Base-by-base conservation (phyloP, 1,140 invertebrate species). In the Drosophila pallidifrons region DNA sequence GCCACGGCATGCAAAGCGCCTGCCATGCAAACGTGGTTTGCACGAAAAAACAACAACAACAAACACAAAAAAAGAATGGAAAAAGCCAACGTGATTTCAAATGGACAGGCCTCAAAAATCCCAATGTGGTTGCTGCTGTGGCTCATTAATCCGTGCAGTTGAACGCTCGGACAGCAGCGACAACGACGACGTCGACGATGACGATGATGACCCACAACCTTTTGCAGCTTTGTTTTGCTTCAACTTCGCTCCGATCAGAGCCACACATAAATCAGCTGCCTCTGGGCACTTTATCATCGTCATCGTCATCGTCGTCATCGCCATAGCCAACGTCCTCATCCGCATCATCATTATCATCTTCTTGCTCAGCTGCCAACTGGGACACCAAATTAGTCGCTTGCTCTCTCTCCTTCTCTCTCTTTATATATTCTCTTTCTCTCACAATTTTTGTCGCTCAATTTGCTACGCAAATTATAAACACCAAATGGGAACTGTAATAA, bases 71-170 rank as follows among this genome's bases (percentile, higher is more conserved):
- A 25, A 25, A 25, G 20, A 25, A 25, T 25, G 20, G 20, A 59
- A 15, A 41, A 49, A 58, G 63, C 54, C 69, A 72, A 70, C 64
- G 55, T 16, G 64, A 67, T 69, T 58, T 55, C 66, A 69, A 70
- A 46, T 70, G 59, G 63, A 58, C 70, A 67, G 70, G 35, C 67
- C 52, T 64, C 72, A 75, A 75, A 70, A 75, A 70, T 71, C 43
- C 59, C 72, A 70, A 69, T 75, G 72, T 58, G 72, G 60, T 64
- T 59, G 71, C 73, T 52, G 46, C 54, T 82, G 83, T 80, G 77
- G 74, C 83, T 88, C 85, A 88, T 88, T 88, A 88, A 88, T 88
- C 85, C 83, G 76, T 89, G 85, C 77, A 88, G 70, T 79, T 82
- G 85, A 89, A 80, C 74, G 80, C 20, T 4, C 20, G 20, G 20